These are phyloP conservation scores for Pollenia amentaria DNA, from an alignment of 2,888 invertebrate genomes.

Conservation along the genomic window DNA sequence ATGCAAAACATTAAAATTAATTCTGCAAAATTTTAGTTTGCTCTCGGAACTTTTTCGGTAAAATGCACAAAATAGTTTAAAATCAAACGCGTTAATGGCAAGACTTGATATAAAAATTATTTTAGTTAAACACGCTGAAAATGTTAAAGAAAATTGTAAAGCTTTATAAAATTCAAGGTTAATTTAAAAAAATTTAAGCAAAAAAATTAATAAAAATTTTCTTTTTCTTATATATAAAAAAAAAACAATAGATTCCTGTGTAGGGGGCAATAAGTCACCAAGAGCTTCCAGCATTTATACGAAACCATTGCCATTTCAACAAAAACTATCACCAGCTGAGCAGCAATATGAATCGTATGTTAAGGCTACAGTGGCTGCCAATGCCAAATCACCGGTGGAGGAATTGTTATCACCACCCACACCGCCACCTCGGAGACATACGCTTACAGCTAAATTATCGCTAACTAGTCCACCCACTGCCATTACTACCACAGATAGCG, in stretches of 20 bases:
- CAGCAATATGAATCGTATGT: conserved; percentile 83
- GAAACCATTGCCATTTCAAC: conserved; percentile 79
- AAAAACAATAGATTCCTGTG: conserved; percentile 82
- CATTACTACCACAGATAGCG: conserved; percentile 36
- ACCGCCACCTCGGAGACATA: conserved; percentile 80
- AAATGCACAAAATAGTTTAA: conserved; percentile 64
- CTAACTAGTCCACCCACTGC: conserved; percentile 56
- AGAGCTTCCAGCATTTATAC: conserved; percentile 77
- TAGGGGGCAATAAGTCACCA: conserved; percentile 82
- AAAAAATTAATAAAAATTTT: conserved; percentile 34
- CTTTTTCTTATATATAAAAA: not conserved
- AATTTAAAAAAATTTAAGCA: not conserved
- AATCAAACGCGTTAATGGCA: conserved; percentile 77
- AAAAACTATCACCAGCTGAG: conserved; percentile 81
- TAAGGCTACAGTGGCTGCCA: conserved; percentile 82
- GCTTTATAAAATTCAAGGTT: conserved; percentile 25
- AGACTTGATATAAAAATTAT: conserved; percentile 80
- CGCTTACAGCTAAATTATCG: conserved; percentile 64
- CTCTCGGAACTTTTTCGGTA: conserved; percentile 8
- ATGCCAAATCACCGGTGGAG: conserved; percentile 82
- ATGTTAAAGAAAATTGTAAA: conserved; percentile 71
- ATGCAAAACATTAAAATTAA: conserved; percentile 25
- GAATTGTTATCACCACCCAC: conserved; percentile 73
- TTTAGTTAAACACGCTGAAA: conserved; percentile 74
- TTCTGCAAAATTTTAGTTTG: not conserved